These are phyloP conservation scores for Aplochiton taeniatus DNA, from an alignment of 2,797 vertebrate species.

Conservation along the genomic window DNA sequence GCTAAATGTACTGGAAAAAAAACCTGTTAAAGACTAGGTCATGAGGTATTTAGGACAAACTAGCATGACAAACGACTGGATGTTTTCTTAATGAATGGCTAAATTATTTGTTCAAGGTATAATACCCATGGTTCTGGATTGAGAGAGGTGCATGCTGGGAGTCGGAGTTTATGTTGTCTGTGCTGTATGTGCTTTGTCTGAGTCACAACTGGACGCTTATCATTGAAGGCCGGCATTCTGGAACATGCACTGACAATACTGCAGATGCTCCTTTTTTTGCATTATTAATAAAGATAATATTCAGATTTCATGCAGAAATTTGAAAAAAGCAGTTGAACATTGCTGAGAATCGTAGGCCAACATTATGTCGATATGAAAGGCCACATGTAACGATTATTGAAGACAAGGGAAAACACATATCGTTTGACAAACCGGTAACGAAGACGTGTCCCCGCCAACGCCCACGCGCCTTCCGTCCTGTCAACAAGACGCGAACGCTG, in stretches of 20 bases:
- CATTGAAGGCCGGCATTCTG: no score
- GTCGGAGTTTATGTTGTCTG: background rate
- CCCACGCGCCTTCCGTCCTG: constrained; percentile 31
- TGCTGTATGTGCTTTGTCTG: background rate
- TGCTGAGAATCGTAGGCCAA: no score
- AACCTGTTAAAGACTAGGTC: constrained; percentile 43
- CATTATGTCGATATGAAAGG: no score
- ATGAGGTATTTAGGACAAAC: constrained; percentile 53
- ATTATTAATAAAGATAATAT: no score
- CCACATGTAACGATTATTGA: no score
- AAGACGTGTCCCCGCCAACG: constrained; percentile 15
- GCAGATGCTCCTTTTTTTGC: no score
- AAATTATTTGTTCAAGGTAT: constrained; percentile 26
- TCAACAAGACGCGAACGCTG: constrained; percentile 14
- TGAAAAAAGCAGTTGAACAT: no score
- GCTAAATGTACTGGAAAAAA: constrained; percentile 35
- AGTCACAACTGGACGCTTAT: no score
- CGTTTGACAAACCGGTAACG: no score
- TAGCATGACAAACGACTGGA: constrained; percentile 38
- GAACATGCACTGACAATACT: no score
- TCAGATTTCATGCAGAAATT: no score
- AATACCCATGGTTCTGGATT: background rate
- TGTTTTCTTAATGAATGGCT: constrained; percentile 12
- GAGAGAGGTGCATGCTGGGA: background rate
- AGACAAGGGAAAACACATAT: no score